Percentiles rank a stretch among this genome's conserved stretches.
These are phyloP conservation scores for Zaprionus taronus DNA, from an alignment of 1,140 invertebrate species.

Conservation along the genomic window DNA sequence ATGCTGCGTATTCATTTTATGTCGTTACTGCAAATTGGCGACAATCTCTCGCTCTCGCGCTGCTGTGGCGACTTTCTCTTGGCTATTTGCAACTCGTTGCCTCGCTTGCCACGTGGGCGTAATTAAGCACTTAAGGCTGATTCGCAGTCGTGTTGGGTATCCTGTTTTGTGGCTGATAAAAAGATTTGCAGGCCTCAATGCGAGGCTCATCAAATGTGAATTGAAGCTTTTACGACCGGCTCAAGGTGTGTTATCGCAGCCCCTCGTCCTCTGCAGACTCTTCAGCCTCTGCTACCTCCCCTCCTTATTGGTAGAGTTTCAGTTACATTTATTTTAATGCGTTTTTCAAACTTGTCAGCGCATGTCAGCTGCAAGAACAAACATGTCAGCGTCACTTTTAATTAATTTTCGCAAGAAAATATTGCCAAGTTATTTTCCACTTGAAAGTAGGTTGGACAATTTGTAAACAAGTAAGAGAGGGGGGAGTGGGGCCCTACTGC, in stretches of 20 bases:
- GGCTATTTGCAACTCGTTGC: conserved; percentile 60
- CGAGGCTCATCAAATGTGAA: conserved; percentile 46
- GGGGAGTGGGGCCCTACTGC: background rate
- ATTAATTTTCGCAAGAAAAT: conserved; percentile 7
- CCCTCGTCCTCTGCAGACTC: background rate
- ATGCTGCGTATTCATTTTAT: background rate
- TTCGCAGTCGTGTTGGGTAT: conserved; percentile 7
- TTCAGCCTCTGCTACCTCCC: background rate
- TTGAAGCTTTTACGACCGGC: conserved; percentile 23
- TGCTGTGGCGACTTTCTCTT: conserved; percentile 17
- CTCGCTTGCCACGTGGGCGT: conserved; percentile 63
- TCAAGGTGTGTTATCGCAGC: background rate
- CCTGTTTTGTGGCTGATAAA: conserved; percentile 62
- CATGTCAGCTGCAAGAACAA: conserved; percentile 3
- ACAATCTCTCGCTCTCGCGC: conserved; percentile 19
- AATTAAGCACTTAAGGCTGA: conserved; percentile 62
- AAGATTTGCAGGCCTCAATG: conserved; percentile 63
- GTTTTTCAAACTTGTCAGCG: conserved; percentile 12
- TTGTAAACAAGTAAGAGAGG: background rate
- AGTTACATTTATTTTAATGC: conserved; percentile 7
- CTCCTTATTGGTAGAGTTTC: background rate
- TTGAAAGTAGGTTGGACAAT: background rate
- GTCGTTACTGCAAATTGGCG: conserved; percentile 74
- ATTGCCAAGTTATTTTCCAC: conserved; percentile 1
- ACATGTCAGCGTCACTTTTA: conserved; percentile 11